Percentiles rank a stretch among this genome's conserved stretches.
Conservation (phyloP, 2,113 vertebrate species). For the Paedocypris sp. region DNA sequence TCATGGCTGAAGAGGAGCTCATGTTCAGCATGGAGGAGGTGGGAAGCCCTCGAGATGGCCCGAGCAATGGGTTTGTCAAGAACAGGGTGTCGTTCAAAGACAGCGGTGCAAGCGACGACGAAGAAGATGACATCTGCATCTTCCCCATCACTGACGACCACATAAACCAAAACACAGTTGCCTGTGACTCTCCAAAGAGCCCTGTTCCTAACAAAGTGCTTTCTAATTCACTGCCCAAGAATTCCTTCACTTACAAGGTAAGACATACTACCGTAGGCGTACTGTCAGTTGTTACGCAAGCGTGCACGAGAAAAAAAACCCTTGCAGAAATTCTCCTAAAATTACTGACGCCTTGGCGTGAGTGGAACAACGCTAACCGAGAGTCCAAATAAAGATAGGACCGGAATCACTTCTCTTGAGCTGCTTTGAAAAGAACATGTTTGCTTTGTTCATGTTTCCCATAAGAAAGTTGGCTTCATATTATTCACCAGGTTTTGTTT, state of each 20-base stretch:
- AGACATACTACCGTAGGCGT: too few relatives aligned
- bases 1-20: conserved; percentile 89
- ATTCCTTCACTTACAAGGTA: conserved; percentile 73
- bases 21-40: conserved; percentile 91
- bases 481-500: too few relatives aligned
- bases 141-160: conserved; percentile 80
- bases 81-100: conserved; percentile 43
- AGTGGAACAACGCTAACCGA: too few relatives aligned
- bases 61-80: conserved; percentile 15
- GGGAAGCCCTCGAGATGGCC: conserved; percentile 46
- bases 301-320: too few relatives aligned
- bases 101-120: conserved; percentile 62
- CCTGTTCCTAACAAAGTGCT: conserved; percentile 53
- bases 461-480: too few relatives aligned
- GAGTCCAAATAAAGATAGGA: too few relatives aligned
- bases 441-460: too few relatives aligned
- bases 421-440: too few relatives aligned
- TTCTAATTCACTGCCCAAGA: conserved; percentile 67
- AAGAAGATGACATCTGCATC: conserved; percentile 76
- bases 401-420: too few relatives aligned
- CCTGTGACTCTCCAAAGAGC: conserved; percentile 59
- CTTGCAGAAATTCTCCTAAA: too few relatives aligned
- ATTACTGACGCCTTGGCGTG: too few relatives aligned
- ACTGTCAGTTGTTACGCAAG: too few relatives aligned
- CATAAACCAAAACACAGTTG: conserved; percentile 51